phyloP scores from a whole-genome alignment of 2,113 vertebrate species.

The Coreoperca whiteheadi region DNA sequence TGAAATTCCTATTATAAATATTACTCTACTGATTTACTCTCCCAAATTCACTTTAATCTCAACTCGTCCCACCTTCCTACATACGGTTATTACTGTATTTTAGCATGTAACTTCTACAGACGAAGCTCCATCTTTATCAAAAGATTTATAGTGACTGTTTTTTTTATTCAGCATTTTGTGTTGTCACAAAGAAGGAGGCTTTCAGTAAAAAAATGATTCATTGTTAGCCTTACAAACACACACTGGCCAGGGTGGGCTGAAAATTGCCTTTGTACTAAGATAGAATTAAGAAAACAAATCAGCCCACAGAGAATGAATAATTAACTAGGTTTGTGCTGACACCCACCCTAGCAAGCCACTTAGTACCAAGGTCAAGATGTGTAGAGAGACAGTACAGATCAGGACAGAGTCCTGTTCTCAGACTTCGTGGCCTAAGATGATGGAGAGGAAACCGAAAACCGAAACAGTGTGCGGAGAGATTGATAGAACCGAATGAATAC shows the following conservation, averaged over 20 bases:
- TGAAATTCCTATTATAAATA: background rate
- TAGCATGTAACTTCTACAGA: background rate
- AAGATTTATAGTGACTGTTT: too few relatives aligned
- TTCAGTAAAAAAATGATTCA: background rate
- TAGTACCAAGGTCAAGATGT: slow-evolving; percentile 59
- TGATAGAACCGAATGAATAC: background rate
- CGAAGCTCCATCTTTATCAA: too few relatives aligned
- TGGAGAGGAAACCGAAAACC: background rate
- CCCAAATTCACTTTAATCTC: background rate
- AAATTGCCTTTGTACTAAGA: slow-evolving; percentile 3
- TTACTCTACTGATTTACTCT: background rate
- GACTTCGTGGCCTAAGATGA: background rate
- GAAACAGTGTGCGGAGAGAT: background rate
- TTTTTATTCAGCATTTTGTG: background rate
- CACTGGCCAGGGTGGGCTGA: background rate
- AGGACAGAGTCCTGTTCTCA: background rate
- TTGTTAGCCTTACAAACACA: background rate
- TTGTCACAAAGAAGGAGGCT: background rate
- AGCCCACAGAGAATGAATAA: slow-evolving; percentile 66
- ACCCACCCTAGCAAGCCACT: slow-evolving; percentile 29
- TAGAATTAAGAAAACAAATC: slow-evolving; percentile 19
- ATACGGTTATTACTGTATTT: background rate
- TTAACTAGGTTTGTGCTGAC: slow-evolving; percentile 72
- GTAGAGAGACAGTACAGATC: slow-evolving; percentile 6
- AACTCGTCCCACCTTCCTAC: background rate